phyloP scores from a whole-genome alignment of 2,113 vertebrate genomes.

The Cyprinodon tularosa region DNA sequence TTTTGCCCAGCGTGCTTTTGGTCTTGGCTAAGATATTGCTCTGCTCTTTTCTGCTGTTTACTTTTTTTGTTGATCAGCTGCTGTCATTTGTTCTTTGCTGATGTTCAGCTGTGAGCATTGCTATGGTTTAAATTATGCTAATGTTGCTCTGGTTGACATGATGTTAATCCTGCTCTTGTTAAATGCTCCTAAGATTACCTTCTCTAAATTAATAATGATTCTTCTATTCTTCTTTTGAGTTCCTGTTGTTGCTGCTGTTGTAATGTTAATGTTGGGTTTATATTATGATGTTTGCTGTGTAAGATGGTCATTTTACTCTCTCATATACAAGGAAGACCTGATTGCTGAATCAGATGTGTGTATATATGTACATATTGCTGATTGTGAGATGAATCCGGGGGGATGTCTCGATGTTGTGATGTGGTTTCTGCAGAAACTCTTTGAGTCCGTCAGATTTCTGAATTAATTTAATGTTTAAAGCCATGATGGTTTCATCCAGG shows the following conservation, averaged over 20 bases:
- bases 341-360: conserved; percentile 18
- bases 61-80: conserved; percentile 52
- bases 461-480: background rate
- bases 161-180: conserved; percentile 39
- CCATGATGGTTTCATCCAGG: conserved; percentile 5
- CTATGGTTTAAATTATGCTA: conserved; percentile 32
- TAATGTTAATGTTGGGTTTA: conserved; percentile 43
- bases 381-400: background rate
- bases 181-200: conserved; percentile 25
- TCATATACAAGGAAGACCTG: conserved; percentile 17
- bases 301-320: conserved; percentile 12
- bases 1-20: conserved; percentile 21
- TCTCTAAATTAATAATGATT: conserved; percentile 23
- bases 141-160: conserved; percentile 45
- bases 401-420: conserved; percentile 15
- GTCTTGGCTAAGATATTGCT: conserved; percentile 14
- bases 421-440: background rate
- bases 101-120: conserved; percentile 22
- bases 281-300: conserved; percentile 38
- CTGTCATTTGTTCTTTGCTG: conserved; percentile 49
- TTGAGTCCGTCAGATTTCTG: background rate
- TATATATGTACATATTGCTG: conserved; percentile 19
- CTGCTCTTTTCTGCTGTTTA: conserved; percentile 35
- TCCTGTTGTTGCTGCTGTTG: conserved; percentile 19
- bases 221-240: conserved; percentile 20